These are phyloP conservation scores for Marcusenius ussheri DNA, from an alignment of 2,113 vertebrate species.

Conservation along the genomic window DNA sequence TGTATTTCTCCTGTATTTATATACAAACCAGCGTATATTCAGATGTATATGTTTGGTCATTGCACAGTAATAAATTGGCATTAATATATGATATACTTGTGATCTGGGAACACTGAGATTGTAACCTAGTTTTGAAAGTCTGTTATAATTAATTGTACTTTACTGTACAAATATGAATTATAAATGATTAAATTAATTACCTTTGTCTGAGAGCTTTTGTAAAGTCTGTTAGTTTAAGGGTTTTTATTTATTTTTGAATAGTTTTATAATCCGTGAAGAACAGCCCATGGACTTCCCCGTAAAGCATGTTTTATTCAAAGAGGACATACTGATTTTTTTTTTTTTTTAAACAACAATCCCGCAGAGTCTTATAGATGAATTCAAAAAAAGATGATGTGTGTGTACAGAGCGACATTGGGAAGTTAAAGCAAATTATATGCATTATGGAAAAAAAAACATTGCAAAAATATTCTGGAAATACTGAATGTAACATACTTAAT, in stretches of 20 bases:
- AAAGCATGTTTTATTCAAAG: constrained; percentile 57
- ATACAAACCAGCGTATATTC: constrained; percentile 26
- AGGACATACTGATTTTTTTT: constrained; percentile 25
- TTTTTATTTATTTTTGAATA: not conserved
- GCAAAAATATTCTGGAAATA: constrained; percentile 21
- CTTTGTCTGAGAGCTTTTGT: not conserved
- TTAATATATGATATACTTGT: constrained; percentile 37
- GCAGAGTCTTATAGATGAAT: constrained; percentile 16
- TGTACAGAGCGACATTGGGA: constrained; percentile 21
- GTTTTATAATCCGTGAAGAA: not conserved
- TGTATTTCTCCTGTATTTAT: constrained; percentile 23
- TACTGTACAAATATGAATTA: constrained; percentile 40
- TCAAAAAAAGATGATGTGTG: constrained; percentile 25
- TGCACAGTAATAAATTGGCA: constrained; percentile 30
- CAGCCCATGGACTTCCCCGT: constrained; percentile 36
- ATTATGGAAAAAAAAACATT: constrained; percentile 17
- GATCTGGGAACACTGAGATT: constrained; percentile 36
- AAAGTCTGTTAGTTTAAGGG: not conserved
- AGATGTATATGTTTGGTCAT: constrained; percentile 28
- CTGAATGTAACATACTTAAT: not conserved
- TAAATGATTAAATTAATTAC: constrained; percentile 16
- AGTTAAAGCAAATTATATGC: constrained; percentile 18
- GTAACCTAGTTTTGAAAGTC: constrained; percentile 33
- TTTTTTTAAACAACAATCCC: constrained; percentile 10
- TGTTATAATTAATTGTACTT: constrained; percentile 43